Evolutionary conservation across 1,140 invertebrate genomes (phyloP).

Genomic region (Caerostris extrusa): DNA sequence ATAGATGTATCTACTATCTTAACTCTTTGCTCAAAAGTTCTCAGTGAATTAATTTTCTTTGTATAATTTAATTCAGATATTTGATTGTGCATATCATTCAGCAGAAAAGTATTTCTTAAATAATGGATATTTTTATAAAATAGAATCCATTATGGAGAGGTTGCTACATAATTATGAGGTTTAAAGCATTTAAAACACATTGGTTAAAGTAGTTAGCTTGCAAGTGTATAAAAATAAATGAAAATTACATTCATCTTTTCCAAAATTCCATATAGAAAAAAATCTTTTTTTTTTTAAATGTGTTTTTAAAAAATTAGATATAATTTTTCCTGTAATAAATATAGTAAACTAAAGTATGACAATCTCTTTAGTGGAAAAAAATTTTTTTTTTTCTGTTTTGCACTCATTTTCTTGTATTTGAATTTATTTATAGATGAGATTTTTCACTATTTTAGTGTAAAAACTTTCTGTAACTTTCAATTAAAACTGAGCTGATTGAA

Average conservation of each 20-base stretch:
- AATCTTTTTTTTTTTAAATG: background rate
- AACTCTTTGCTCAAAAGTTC: slow-evolving; percentile 31
- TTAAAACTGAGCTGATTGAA: background rate
- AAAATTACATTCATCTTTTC: background rate
- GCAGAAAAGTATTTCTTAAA: background rate
- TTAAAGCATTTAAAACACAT: background rate
- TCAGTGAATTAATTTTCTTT: background rate
- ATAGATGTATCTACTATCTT: background rate
- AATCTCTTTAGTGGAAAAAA: background rate
- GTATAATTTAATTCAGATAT: slow-evolving; percentile 7
- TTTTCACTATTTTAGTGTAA: background rate
- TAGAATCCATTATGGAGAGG: background rate
- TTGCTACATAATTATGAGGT: background rate
- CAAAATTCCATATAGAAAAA: background rate
- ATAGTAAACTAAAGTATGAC: background rate
- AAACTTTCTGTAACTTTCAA: background rate
- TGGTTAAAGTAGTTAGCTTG: background rate
- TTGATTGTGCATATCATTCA: slow-evolving; percentile 35
- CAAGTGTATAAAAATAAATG: background rate
- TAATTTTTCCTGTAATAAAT: background rate
- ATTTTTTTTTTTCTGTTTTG: background rate
- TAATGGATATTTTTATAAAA: slow-evolving; percentile 37
- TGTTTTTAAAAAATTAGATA: background rate
- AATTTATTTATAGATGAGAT: background rate
- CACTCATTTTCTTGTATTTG: background rate